Evolutionary conservation across 2,113 vertebrate genomes (phyloP), one percentile per base, ranked within the genome.

Genomic region (Colaptes auratus): DNA sequence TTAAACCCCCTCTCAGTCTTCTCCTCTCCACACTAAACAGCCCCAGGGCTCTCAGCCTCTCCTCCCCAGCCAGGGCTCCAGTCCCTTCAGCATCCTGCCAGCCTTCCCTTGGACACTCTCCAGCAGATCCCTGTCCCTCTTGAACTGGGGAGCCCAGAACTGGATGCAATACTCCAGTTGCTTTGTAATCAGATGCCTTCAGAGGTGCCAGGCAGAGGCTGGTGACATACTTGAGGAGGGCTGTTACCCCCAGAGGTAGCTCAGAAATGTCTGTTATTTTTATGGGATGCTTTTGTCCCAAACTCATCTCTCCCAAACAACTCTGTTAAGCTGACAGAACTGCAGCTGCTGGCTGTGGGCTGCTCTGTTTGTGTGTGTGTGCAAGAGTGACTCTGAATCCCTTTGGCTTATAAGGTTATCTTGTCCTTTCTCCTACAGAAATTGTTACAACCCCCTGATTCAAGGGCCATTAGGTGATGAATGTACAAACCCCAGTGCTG

Each of bases 101-200:
- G 42, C 42, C 42, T 15, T 44, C 42, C 42, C 15, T 44, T 44
- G 42, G 42, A 44, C 42, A 16, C 42, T 44, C 42, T 44, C 42
- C 42, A 44, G 42, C 42, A 44, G 42, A 44, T 44, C 42, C 42
- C 42, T 44, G 42, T 44, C 42, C 42, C 42, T 44, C 42, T 15
- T 44, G 42, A 44, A 5, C 42, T 44, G 42, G 12, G 42, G 15
- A 44, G 42, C 15, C 42, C 42, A 44, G 42, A 15, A 15, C 14
- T 44, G 42, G 42, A 44, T 44, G 42, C 42, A 44, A 15, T 44
- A 44, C 42, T 44, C 14, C 42, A 88, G 64, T 44, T 71, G 92
- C 90, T 88, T 52, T 92, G 92, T 76, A 95, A 92, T 17, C 78
- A 96, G 71, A 79, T 48, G 66, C 31, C 65, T 89, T 82, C 67